Conservation (phyloP, 1,140 invertebrate species). For the Conus betulinus region DNA sequence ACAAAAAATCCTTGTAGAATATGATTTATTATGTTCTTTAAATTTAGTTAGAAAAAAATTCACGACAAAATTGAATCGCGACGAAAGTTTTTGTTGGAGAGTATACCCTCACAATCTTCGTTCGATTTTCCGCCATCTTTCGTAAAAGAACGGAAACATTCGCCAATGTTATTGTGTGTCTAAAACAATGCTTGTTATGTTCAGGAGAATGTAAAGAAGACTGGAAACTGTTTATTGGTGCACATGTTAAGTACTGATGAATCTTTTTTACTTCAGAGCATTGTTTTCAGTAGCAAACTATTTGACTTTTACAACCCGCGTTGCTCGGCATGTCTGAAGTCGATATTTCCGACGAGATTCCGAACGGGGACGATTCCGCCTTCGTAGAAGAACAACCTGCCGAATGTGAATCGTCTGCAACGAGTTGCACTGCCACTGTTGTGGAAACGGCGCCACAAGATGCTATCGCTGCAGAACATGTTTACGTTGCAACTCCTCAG, state of each 20-base stretch:
- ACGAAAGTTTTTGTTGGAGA: conserved; percentile 31
- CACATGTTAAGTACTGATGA: neutral
- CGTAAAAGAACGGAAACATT: conserved; percentile 70
- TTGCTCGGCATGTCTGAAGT: conserved; percentile 70
- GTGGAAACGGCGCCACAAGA: conserved; percentile 44
- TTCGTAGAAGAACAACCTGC: conserved; percentile 70
- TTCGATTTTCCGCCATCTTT: conserved; percentile 67
- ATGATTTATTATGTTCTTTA: neutral
- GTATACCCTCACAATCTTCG: conserved; percentile 29
- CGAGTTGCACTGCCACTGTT: conserved; percentile 37
- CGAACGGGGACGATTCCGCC: conserved; percentile 76
- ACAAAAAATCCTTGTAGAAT: neutral
- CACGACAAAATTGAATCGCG: neutral
- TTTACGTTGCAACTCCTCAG: conserved; percentile 73
- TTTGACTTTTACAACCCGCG: neutral
- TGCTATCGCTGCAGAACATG: conserved; percentile 61
- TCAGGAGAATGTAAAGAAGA: neutral
- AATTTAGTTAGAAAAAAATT: neutral
- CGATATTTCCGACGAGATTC: conserved; percentile 74
- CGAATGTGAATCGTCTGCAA: conserved; percentile 49
- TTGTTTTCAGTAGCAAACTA: neutral
- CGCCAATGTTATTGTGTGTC: conserved; percentile 43
- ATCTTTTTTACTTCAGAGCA: neutral
- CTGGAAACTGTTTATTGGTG: neutral
- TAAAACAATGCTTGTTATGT: neutral